These are phyloP conservation scores for Zenarchopterus dispar DNA, from an alignment of 2,797 vertebrate species.

Conservation along the genomic window DNA sequence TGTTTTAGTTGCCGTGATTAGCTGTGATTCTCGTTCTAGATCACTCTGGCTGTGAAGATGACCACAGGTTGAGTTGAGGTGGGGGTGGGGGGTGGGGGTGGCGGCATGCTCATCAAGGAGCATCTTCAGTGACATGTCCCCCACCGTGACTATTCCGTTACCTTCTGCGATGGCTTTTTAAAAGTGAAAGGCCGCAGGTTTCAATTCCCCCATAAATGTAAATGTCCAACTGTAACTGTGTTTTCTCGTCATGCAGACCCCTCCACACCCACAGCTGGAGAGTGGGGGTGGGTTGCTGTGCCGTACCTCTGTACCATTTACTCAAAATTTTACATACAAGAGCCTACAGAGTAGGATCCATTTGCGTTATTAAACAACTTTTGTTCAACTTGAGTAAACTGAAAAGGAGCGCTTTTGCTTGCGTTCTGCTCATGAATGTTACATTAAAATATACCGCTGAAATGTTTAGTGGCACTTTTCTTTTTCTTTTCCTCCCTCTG, in stretches of 20 bases:
- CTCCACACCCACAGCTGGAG: too few relatives aligned
- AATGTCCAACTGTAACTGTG: conserved; percentile 39
- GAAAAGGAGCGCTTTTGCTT: too few relatives aligned
- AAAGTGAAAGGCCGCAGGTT: conserved; percentile 67
- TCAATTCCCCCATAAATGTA: conserved; percentile 67
- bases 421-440: background rate
- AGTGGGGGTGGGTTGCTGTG: too few relatives aligned
- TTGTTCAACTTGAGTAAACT: too few relatives aligned
- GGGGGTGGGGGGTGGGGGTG: background rate
- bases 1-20: background rate
- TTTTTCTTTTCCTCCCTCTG: background rate
- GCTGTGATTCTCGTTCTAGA: background rate
- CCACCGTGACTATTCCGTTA: background rate
- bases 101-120: too few relatives aligned
- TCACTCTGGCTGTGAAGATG: too few relatives aligned
- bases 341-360: too few relatives aligned
- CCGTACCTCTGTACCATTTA: too few relatives aligned
- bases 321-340: too few relatives aligned
- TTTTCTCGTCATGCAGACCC: conserved; percentile 4
- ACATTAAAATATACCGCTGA: background rate
- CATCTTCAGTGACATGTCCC: background rate
- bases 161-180: conserved; percentile 5
- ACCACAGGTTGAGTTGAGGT: too few relatives aligned
- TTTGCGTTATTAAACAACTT: too few relatives aligned
- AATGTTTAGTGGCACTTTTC: too few relatives aligned